These are phyloP conservation scores for Phaedon cochleariae DNA, from an alignment of 2,888 invertebrate genomes.

Conservation along the genomic window DNA sequence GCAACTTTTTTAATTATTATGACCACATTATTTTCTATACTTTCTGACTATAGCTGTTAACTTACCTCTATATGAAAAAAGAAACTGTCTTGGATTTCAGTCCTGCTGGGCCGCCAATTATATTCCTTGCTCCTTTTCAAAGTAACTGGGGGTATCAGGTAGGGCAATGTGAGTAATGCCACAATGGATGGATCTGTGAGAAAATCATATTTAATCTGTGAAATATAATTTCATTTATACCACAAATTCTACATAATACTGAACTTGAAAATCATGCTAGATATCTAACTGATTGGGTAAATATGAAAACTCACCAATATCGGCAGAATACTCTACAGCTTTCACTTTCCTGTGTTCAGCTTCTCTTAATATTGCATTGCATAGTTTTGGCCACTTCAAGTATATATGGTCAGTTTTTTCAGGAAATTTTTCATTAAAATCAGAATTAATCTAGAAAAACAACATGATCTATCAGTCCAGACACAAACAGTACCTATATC, in stretches of 20 bases:
- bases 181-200: neutral
- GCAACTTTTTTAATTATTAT: too few relatives aligned
- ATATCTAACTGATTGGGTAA: neutral
- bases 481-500: too few relatives aligned
- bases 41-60: neutral
- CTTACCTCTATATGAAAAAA: constrained; percentile 6
- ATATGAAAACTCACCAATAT: constrained; percentile 6
- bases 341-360: constrained; percentile 10
- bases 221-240: neutral
- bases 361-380: constrained; percentile 1
- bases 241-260: neutral
- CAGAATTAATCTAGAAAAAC: too few relatives aligned
- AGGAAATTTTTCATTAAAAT: neutral
- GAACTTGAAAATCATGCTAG: neutral
- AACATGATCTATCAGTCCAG: too few relatives aligned
- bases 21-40: too few relatives aligned
- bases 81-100: constrained; percentile 8
- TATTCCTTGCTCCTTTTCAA: constrained; percentile 10
- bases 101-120: constrained; percentile 10
- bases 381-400: neutral
- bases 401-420: neutral
- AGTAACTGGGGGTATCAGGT: constrained; percentile 12
- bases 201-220: neutral
- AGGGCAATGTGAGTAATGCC: constrained; percentile 11
- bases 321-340: constrained; percentile 6